Percentiles rank a stretch among this genome's conserved stretches.
phyloP scores from a whole-genome alignment of 1,140 invertebrate genomes.

The Diuraphis noxia region DNA sequence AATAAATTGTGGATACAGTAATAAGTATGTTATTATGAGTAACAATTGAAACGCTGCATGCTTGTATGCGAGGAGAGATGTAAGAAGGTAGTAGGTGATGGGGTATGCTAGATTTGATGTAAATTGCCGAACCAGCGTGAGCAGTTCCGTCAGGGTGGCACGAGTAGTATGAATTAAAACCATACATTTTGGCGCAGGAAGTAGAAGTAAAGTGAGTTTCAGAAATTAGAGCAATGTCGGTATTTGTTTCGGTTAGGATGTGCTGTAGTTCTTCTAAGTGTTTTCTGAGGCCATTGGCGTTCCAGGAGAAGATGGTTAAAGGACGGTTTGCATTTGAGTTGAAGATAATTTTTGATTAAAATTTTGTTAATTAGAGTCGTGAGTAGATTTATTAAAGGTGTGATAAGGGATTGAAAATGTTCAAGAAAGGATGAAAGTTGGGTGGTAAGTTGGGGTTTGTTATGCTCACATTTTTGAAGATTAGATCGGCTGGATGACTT shows the following conservation, averaged over 20 bases:
- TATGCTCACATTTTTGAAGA: background rate
- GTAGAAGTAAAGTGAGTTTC: constrained; percentile 54
- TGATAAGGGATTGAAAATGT: background rate
- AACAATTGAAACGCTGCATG: background rate
- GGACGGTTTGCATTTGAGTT: background rate
- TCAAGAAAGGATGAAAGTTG: background rate
- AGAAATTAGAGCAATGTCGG: constrained; percentile 55
- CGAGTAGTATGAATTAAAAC: constrained; percentile 16
- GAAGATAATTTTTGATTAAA: constrained; percentile 14
- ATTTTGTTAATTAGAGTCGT: constrained; percentile 36
- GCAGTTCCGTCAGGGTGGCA: constrained; percentile 23
- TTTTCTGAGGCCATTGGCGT: constrained; percentile 55
- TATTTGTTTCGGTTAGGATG: constrained; percentile 55
- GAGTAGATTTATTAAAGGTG: constrained; percentile 14
- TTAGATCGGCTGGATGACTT: background rate
- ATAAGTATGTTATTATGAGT: constrained; percentile 4
- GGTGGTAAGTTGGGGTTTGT: background rate
- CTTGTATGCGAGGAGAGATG: constrained; percentile 1
- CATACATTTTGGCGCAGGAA: constrained; percentile 51
- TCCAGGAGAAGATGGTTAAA: constrained; percentile 49
- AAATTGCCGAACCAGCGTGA: constrained; percentile 32
- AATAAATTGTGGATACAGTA: background rate
- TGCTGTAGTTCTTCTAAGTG: constrained; percentile 55
- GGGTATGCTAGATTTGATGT: constrained; percentile 28
- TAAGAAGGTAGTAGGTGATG: constrained; percentile 18